Evolutionary conservation across 2,888 invertebrate species (phyloP).

Genomic region (Unio pictorum): DNA sequence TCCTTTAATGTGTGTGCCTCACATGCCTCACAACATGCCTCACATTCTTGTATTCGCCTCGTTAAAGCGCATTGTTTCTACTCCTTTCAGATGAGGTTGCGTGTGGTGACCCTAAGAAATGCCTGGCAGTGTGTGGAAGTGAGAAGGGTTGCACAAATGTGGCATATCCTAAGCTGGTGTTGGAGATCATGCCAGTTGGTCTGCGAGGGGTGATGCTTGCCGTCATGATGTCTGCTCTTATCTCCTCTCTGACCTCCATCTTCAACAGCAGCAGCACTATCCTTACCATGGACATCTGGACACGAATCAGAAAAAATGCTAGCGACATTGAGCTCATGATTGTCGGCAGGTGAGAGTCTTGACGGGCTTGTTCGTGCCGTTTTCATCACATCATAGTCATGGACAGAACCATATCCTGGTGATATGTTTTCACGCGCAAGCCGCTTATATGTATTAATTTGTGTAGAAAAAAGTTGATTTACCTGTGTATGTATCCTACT

Average conservation of each 20-base stretch:
- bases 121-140: conserved; percentile 70
- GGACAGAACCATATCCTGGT: no score
- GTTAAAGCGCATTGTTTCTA: no score
- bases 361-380: no score
- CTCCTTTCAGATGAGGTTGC: conserved; percentile 70
- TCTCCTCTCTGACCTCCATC: conserved; percentile 74
- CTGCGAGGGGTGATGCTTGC: conserved; percentile 74
- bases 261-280: conserved; percentile 74
- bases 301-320: conserved; percentile 66
- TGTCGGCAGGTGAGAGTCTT: conserved; percentile 69
- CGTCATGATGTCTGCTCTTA: conserved; percentile 74
- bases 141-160: conserved; percentile 73
- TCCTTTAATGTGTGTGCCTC: no score
- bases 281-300: conserved; percentile 74
- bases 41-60: no score
- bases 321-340: conserved; percentile 72
- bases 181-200: conserved; percentile 72
- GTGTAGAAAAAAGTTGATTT: no score
- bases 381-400: no score
- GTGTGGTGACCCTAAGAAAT: conserved; percentile 71
- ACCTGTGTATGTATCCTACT: no score
- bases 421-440: no score
- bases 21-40: no score
- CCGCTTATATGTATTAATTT: no score
- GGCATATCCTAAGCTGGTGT: conserved; percentile 73